Evolutionary conservation across 23 tunicate species (phyloP), one percentile per base, ranked within the genome.

Genomic region (Ascidia mentula): DNA sequence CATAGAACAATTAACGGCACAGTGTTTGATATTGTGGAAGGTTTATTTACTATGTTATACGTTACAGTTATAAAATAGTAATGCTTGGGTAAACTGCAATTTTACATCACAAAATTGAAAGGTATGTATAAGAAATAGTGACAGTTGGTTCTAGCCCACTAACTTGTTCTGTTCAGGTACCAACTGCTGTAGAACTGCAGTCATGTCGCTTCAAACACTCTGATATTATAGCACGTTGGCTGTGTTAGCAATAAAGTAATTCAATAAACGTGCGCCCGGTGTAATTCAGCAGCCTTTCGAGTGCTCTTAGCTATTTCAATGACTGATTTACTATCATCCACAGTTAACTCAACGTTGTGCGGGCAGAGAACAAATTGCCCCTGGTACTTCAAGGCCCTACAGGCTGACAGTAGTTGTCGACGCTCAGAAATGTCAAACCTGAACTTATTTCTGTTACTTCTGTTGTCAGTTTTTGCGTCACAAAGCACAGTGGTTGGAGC

Each of bases 291-390:
- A 53, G 65, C 65, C 24, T 5, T 26, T 53, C 28, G 24, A 53
- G 65, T 5, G 13, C 65, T 20, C 65, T 53, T 53, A 20, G 65
- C 65, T 28, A 53, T 53, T 53, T 53, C 65, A 53, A 53, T 53
- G 65, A 53, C 65, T 53, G 65, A 53, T 53, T 53, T 53, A 53
- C 65, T 53, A 53, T 53, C 65, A 53, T 53, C 65, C 24, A 53
- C 65, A 53, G 65, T 53, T 53, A 53, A 53, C 65, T 53, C n/a
- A 9, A 28, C 65, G 65, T 53, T 53, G 28, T 28, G 65, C 65
- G 65, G 65, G 22, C 24, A 26, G 2, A 53, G 28, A 53, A 28
- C 65, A 53, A 53, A 53, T 53, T 53, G 65, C 65, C 65, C 24
- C 65, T 53, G 24, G 65, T 53, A 53, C 65, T 53, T 53, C 28